A percentile compares a stretch with the other conserved stretches of the same genome.
Evolutionary conservation across 2,797 vertebrate genomes (phyloP).

Genomic region (Chaenodraco wilsoni): DNA sequence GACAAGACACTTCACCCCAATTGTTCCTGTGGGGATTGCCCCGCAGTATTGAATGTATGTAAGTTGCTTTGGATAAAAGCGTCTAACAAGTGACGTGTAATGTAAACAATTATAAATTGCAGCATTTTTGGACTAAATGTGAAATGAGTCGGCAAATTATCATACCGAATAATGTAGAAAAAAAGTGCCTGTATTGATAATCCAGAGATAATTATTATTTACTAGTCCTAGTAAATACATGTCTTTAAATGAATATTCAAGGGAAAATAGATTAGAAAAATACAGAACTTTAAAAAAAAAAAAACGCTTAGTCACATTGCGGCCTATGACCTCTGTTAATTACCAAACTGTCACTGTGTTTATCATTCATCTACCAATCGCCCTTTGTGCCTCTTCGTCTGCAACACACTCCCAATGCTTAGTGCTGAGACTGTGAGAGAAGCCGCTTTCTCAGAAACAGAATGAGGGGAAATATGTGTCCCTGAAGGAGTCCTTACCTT

Average conservation of each 20-base stretch:
- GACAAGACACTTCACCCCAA: too few relatives aligned
- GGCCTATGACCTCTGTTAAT: slow-evolving; percentile 56
- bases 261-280: neutral
- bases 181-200: neutral
- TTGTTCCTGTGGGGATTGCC: too few relatives aligned
- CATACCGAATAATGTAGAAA: neutral
- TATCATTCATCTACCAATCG: slow-evolving; percentile 60
- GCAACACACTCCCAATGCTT: neutral
- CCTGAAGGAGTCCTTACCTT: slow-evolving; percentile 84
- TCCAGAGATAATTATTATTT: neutral
- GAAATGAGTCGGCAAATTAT: neutral
- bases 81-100: too few relatives aligned
- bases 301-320: slow-evolving; percentile 21
- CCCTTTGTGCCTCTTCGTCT: slow-evolving; percentile 20
- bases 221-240: neutral
- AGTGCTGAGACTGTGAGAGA: neutral
- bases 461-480: too few relatives aligned
- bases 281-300: neutral
- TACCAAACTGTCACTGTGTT: slow-evolving; percentile 47
- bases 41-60: too few relatives aligned
- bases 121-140: neutral
- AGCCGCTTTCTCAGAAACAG: neutral
- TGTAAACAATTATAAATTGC: neutral
- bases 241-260: neutral
- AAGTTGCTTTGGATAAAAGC: too few relatives aligned